phyloP scores from a whole-genome alignment of 1,140 invertebrate genomes.

The Tetragonula clypearis region DNA sequence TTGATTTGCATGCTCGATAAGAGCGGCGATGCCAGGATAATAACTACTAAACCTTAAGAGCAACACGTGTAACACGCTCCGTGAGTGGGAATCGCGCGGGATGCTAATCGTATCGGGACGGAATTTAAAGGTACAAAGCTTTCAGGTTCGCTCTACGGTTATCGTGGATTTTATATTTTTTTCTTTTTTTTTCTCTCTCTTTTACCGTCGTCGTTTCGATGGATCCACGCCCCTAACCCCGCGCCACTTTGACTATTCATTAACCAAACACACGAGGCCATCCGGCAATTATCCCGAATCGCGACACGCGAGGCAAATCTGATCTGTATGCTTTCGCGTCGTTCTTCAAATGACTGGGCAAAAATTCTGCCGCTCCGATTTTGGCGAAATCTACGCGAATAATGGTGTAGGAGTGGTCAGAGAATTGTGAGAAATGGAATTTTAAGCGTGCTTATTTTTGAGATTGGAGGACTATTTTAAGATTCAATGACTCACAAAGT shows the following conservation, averaged over 20 bases:
- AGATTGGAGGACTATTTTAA: too few species aligned
- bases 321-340: background rate
- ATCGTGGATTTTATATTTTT: background rate
- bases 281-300: background rate
- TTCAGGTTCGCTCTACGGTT: slow-evolving; percentile 10
- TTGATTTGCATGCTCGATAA: slow-evolving; percentile 61
- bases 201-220: background rate
- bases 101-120: slow-evolving; percentile 45
- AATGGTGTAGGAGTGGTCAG: too few species aligned
- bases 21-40: slow-evolving; percentile 56
- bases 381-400: too few species aligned
- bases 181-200: too few species aligned
- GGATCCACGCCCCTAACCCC: background rate
- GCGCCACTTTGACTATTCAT: background rate
- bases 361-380: too few species aligned
- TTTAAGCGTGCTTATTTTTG: too few species aligned
- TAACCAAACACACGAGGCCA: slow-evolving; percentile 5
- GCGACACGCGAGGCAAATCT: background rate
- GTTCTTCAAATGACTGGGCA: background rate
- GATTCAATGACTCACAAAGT: too few species aligned
- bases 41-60: slow-evolving; percentile 60
- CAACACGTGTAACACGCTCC: slow-evolving; percentile 52
- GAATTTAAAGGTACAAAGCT: background rate
- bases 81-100: slow-evolving; percentile 35
- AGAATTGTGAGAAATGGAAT: too few species aligned